Evolutionary conservation across 2,888 invertebrate genomes (phyloP), one percentile per base, ranked within the genome.

Genomic region (Chelonus formosanus): DNA sequence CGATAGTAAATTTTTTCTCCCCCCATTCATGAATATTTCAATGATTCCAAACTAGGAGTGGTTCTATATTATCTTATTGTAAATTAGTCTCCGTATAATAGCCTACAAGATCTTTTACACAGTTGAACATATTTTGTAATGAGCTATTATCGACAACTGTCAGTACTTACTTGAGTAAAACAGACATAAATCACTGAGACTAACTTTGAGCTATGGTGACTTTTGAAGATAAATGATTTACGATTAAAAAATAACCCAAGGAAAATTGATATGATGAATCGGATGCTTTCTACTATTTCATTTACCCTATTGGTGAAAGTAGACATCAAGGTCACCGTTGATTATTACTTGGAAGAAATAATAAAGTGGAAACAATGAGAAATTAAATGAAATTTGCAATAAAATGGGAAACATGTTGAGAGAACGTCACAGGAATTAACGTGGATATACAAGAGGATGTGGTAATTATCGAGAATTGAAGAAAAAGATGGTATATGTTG

Each of bases 121-220:
- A 40, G 5, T 5, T 40, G 40, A 40, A 40, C 40, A 40, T 40
- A 4, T 31, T 40, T 31, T 59, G 59, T 40, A 47, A 40, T 59
- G 50, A 59, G 36, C 48, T 59, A 59, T 59, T 59, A n/a, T 50
- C 59, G 50, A 59, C 59, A 58, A 58, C 34, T 59, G 59, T 48
- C 59, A 59, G 50, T 47, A 48, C 20, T 47, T 48, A 59, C 59
- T 40, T 40, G 34, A 32, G 47, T 35, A 59, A 50, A 59, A 59
- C 40, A 32, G 59, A 35, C 59, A 59, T 59, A 59, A 59, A 59
- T 59, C 59, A 36, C 8, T 50, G 10, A 20, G 40, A 40, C 35
- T 44, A 58, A 45, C 47, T 34, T 44, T 40, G 32, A 57, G 32
- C 20, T 43, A 45, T 57, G 45, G 34, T 32, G 10, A 36, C 7